A percentile compares a stretch with the other conserved stretches of the same genome.
Evolutionary conservation across 2,888 invertebrate genomes (phyloP).

Genomic region (Hyppa rectilinea): DNA sequence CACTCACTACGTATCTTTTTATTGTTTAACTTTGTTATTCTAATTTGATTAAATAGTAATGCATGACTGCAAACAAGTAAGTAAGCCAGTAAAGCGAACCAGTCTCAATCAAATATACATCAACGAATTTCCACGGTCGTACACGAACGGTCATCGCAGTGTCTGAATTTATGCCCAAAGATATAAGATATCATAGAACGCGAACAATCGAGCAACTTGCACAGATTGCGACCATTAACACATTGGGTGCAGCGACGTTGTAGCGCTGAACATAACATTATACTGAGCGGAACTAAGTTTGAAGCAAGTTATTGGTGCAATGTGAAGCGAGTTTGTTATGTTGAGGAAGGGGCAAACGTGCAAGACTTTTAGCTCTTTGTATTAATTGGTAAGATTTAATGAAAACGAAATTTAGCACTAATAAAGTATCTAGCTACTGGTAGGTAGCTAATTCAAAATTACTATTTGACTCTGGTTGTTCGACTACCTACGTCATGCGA

Average conservation of each 20-base stretch:
- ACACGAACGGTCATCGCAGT: conserved; percentile 3
- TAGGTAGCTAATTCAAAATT: not conserved
- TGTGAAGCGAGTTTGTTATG: not conserved
- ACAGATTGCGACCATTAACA: conserved; percentile 19
- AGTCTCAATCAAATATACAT: conserved; percentile 40
- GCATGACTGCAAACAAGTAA: conserved; percentile 23
- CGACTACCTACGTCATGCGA: not conserved
- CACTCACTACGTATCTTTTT: not conserved
- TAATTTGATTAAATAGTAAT: conserved; percentile 18
- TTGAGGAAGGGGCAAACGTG: not conserved
- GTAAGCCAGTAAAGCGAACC: conserved; percentile 26
- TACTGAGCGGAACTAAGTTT: conserved; percentile 6
- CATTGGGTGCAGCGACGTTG: conserved; percentile 17
- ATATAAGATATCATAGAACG: conserved; percentile 31
- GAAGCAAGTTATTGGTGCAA: not conserved
- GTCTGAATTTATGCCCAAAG: conserved; percentile 20
- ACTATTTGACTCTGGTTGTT: not conserved
- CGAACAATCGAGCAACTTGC: conserved; percentile 25
- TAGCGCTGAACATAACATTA: not conserved
- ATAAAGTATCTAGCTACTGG: not conserved
- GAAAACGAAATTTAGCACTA: not conserved
- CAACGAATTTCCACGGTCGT: conserved; percentile 20
- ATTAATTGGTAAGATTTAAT: not conserved
- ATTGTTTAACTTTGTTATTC: not conserved
- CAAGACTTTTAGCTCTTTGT: not conserved